Conservation (phyloP, 2,888 invertebrate species). For the Polia nebulosa region DNA sequence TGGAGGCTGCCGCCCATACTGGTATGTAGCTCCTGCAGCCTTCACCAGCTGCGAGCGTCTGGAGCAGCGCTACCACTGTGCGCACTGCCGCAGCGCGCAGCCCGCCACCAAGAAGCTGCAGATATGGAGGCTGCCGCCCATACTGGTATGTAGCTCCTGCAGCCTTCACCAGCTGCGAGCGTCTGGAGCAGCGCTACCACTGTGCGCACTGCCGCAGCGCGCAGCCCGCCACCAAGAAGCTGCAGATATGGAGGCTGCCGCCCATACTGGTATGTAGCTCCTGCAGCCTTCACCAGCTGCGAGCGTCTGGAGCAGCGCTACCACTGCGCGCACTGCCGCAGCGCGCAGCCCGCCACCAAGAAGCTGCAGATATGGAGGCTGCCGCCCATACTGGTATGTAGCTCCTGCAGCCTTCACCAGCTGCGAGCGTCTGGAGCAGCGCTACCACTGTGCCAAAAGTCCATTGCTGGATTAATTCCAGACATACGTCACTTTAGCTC, state of each 20-base stretch:
- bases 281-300: slow-evolving; percentile 96
- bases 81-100: slow-evolving; percentile 95
- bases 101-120: slow-evolving; percentile 97
- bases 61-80: slow-evolving; percentile 96
- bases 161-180: slow-evolving; percentile 97
- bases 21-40: slow-evolving; percentile 88
- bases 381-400: slow-evolving; percentile 93
- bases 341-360: slow-evolving; percentile 96
- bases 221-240: slow-evolving; percentile 96
- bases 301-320: slow-evolving; percentile 97
- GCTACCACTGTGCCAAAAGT: slow-evolving; percentile 74
- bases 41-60: slow-evolving; percentile 97
- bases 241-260: slow-evolving; percentile 97
- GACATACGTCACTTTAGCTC: no score
- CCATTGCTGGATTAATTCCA: no score
- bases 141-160: slow-evolving; percentile 90
- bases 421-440: neutral
- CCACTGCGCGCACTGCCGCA: slow-evolving; percentile 96
- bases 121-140: slow-evolving; percentile 97
- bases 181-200: slow-evolving; percentile 96
- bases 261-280: slow-evolving; percentile 92
- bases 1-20: slow-evolving; percentile 97
- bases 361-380: slow-evolving; percentile 97
- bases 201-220: slow-evolving; percentile 96
- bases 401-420: neutral